Evolutionary conservation across 2,888 invertebrate species (phyloP).

Genomic region (Steromphala cineraria): DNA sequence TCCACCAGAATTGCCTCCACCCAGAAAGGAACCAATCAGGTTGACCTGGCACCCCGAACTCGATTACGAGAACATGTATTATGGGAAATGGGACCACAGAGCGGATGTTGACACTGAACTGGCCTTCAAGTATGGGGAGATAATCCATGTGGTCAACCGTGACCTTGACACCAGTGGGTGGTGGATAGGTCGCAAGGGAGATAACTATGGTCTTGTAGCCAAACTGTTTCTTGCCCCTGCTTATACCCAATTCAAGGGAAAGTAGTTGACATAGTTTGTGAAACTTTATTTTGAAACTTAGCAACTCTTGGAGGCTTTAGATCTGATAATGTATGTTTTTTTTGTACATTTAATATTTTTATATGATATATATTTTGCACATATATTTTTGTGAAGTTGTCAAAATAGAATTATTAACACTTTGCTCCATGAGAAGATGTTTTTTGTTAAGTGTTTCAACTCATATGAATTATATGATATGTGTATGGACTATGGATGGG

Average conservation of each 20-base stretch:
- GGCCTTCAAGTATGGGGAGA: constrained; percentile 67
- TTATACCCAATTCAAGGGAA: background rate
- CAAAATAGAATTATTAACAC: too few species aligned
- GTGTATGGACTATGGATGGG: too few species aligned
- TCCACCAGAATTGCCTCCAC: background rate
- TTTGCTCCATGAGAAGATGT: too few species aligned
- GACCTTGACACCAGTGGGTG: constrained; percentile 68
- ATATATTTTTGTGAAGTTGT: too few species aligned
- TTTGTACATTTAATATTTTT: too few species aligned
- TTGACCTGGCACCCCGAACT: constrained; percentile 38
- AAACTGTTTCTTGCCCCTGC: constrained; percentile 36
- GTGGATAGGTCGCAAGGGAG: constrained; percentile 70
- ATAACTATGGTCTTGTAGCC: constrained; percentile 70
- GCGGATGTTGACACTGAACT: constrained; percentile 63
- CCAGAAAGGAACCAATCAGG: background rate
- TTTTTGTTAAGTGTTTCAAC: too few species aligned
- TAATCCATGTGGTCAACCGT: constrained; percentile 65
- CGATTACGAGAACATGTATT: constrained; percentile 68
- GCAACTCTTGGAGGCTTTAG: too few species aligned
- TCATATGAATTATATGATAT: too few species aligned
- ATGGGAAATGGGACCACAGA: constrained; percentile 68
- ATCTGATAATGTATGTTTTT: too few species aligned
- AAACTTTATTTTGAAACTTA: too few species aligned
- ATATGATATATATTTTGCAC: too few species aligned
- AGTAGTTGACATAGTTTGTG: too few species aligned